These are phyloP conservation scores for Nautilus pompilius DNA, from an alignment of 1,140 invertebrate species.

Conservation along the genomic window DNA sequence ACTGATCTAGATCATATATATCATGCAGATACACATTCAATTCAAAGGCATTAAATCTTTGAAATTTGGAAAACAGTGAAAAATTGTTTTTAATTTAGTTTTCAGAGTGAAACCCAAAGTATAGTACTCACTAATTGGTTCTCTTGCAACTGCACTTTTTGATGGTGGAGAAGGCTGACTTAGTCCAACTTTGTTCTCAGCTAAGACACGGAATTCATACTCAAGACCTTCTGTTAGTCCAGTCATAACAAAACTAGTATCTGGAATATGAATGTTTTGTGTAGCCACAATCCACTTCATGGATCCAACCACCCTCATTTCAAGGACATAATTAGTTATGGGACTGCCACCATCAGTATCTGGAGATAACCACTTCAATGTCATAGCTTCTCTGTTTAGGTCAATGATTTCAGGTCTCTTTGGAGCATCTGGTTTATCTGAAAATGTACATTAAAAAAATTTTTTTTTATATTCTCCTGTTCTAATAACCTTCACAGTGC, in stretches of 20 bases:
- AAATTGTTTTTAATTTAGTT: too few relatives aligned
- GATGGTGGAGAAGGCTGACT: slow-evolving; percentile 72
- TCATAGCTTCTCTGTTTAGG: slow-evolving; percentile 86
- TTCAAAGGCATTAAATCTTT: too few relatives aligned
- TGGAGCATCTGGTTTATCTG: slow-evolving; percentile 57
- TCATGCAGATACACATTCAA: background rate
- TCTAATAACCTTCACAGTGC: too few relatives aligned
- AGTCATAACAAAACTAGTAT: slow-evolving; percentile 37
- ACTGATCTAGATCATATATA: background rate
- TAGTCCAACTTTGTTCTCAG: slow-evolving; percentile 92
- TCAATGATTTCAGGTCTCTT: slow-evolving; percentile 73
- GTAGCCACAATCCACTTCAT: slow-evolving; percentile 43
- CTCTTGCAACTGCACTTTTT: slow-evolving; percentile 69
- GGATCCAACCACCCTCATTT: slow-evolving; percentile 85
- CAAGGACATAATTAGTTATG: slow-evolving; percentile 93
- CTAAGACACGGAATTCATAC: slow-evolving; percentile 95
- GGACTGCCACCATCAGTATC: slow-evolving; percentile 85
- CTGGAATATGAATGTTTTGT: slow-evolving; percentile 67
- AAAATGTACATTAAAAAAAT: too few relatives aligned
- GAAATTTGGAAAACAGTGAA: too few relatives aligned
- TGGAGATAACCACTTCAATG: slow-evolving; percentile 88
- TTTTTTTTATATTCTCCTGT: too few relatives aligned
- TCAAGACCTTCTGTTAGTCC: slow-evolving; percentile 88
- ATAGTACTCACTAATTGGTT: slow-evolving; percentile 59
- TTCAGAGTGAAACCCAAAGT: too few relatives aligned